Evolutionary conservation across 2,113 vertebrate genomes (phyloP), one percentile per base, ranked within the genome.

Genomic region (Pachyramphus minor): DNA sequence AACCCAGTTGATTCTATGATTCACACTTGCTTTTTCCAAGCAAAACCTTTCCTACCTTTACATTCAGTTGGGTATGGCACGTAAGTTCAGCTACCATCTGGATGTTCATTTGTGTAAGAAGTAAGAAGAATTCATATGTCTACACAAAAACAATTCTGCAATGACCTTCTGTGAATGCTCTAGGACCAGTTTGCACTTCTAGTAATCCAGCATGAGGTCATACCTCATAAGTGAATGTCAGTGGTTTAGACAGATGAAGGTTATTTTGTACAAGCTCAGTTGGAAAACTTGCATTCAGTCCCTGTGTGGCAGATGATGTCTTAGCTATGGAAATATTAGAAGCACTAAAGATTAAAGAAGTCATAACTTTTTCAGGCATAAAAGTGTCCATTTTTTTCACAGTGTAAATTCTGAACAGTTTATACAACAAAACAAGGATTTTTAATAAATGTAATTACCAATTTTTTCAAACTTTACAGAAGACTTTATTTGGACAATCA

Each of bases 401-500:
- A 55, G 27, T 4, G 0, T 53, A 83, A 53, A 58, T 91, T 76
- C 85, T 39, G 73, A 96, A 84, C n/a, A 74, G 44, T 12, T 75
- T 89, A 60, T 22, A 45, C 35, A 90, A 80, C 41, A 90, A 45
- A n/a, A 94, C 31, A 82, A 94, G 33, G 33, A 30, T 84, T 95
- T 96, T 97, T 89, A 89, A 44, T 88, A 92, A 82, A 55, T 69
- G 49, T 71, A 92, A 91, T 81, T 75, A 88, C 39, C 22, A 77
- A 8, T 91, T 94, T 87, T 63, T 94, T 92, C 56, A 87, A 84
- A 95, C 49, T 62, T 90, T 93, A 91, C 52, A 80, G 35, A 95
- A 73, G 62, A 90, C 11, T 94, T 96, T 22, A 28, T 89, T 80
- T 63, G 88, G 88, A 92, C 64, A 66, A 39, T 84, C 30, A 74